Evolutionary conservation across 2,797 vertebrate genomes (phyloP).

Genomic region (Remorina albescens): DNA sequence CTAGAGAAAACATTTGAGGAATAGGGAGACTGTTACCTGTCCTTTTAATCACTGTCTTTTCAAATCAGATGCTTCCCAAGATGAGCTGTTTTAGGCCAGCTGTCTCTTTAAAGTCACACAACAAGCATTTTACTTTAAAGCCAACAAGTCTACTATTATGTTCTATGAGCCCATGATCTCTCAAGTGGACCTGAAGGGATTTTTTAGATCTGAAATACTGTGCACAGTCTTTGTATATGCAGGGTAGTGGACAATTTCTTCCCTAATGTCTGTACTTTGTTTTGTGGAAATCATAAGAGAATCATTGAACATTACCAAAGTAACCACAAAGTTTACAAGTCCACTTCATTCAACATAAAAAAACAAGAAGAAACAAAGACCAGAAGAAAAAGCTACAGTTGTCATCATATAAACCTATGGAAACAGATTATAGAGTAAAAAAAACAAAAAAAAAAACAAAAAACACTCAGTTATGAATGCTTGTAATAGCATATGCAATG

Average conservation of each 20-base stretch:
- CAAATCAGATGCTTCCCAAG: slow-evolving; percentile 1
- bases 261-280: slow-evolving; percentile 16
- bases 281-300: too few relatives aligned
- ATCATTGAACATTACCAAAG: neutral
- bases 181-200: neutral
- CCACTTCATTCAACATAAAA: slow-evolving; percentile 14
- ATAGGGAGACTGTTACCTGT: too few relatives aligned
- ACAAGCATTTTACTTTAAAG: slow-evolving; percentile 27
- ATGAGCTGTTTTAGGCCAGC: slow-evolving; percentile 12
- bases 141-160: neutral
- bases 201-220: slow-evolving; percentile 19
- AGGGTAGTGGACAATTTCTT: slow-evolving; percentile 15
- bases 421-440: too few relatives aligned
- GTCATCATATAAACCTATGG: neutral
- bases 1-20: slow-evolving; percentile 18
- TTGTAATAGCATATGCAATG: too few relatives aligned
- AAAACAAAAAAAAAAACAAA: too few relatives aligned
- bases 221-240: slow-evolving; percentile 21
- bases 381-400: too few relatives aligned
- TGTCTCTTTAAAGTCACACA: neutral
- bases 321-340: slow-evolving; percentile 24
- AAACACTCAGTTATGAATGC: too few relatives aligned
- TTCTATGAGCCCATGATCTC: slow-evolving; percentile 10
- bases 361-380: too few relatives aligned
- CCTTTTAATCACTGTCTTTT: slow-evolving; percentile 10